These are phyloP conservation scores for Drosophila pandora DNA, from an alignment of 1,140 invertebrate genomes.

Conservation along the genomic window DNA sequence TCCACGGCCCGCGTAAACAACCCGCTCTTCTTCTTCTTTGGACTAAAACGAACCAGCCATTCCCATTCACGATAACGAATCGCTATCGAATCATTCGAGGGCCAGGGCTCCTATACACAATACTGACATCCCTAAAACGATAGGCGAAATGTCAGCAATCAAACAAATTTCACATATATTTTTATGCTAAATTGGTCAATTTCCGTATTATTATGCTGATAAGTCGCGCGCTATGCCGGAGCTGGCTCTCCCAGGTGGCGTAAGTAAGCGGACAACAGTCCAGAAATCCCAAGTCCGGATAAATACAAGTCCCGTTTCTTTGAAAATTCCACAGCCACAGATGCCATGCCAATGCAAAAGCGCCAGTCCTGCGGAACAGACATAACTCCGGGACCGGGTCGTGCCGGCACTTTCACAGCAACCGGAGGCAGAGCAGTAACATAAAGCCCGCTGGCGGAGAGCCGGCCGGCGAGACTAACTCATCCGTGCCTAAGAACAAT, in stretches of 20 bases:
- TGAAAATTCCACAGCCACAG: constrained; percentile 48
- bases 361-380: constrained; percentile 29
- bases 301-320: neutral
- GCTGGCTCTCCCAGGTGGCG: constrained; percentile 71
- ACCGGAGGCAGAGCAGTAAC: constrained; percentile 52
- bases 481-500: constrained; percentile 83
- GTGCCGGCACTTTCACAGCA: constrained; percentile 48
- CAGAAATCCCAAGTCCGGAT: neutral
- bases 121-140: constrained; percentile 2
- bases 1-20: neutral
- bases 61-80: neutral
- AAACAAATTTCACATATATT: constrained; percentile 51
- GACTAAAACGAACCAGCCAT: neutral
- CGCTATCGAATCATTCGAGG: neutral
- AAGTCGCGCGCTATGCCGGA: constrained; percentile 69
- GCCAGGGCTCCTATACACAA: neutral
- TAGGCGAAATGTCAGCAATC: constrained; percentile 26
- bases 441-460: constrained; percentile 44
- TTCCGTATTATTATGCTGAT: constrained; percentile 62
- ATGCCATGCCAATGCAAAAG: constrained; percentile 39
- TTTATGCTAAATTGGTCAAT: constrained; percentile 70
- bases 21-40: neutral
- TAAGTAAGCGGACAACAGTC: constrained; percentile 55
- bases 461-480: constrained; percentile 46
- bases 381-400: constrained; percentile 28